phyloP scores from a whole-genome alignment of 2,797 vertebrate genomes.

The Anomalospiza imberbis region DNA sequence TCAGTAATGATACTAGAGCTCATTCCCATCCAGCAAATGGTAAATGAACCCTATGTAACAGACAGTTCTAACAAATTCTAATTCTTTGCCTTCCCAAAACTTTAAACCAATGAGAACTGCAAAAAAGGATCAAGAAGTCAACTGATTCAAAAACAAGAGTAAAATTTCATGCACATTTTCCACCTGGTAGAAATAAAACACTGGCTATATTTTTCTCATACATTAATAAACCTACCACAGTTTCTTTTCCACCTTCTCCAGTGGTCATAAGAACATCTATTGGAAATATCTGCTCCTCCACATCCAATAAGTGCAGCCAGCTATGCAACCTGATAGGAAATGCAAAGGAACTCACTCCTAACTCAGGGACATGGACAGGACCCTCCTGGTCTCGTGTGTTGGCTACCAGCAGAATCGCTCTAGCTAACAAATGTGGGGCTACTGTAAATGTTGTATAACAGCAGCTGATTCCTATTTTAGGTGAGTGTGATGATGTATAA shows the following conservation, averaged over 20 bases:
- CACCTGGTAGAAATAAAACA: neutral
- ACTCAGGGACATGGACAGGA: neutral
- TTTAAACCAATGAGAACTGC: neutral
- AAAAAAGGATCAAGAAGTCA: neutral
- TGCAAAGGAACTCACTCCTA: neutral
- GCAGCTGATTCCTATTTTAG: neutral
- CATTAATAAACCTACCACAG: neutral
- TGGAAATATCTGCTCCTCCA: neutral
- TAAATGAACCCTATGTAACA: neutral
- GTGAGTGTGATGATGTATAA: neutral
- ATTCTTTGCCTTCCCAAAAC: neutral
- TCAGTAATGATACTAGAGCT: neutral
- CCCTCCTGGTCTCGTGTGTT: neutral
- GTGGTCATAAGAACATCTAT: neutral
- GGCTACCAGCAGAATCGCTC: neutral
- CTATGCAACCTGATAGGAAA: neutral
- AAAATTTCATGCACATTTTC: neutral
- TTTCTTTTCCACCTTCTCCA: neutral
- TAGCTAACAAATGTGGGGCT: neutral
- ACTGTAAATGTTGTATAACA: neutral
- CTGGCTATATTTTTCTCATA: neutral
- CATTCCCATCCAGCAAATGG: neutral
- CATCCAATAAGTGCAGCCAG: neutral
- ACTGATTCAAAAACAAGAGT: neutral
- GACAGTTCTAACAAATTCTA: neutral